These are phyloP conservation scores for Takifugu flavidus DNA, from an alignment of 2,113 vertebrate genomes.

Conservation along the genomic window DNA sequence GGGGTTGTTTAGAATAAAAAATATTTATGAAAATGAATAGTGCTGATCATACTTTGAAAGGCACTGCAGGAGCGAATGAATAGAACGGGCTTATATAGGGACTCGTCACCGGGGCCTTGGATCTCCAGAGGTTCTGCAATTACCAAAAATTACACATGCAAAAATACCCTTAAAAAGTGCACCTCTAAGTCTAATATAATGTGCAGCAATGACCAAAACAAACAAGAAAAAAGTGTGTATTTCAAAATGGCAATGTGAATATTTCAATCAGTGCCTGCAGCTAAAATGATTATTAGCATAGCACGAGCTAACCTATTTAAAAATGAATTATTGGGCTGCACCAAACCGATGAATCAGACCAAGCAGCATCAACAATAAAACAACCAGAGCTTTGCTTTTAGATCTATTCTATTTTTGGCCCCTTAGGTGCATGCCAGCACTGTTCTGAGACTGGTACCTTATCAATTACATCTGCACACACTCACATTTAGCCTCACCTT, in stretches of 20 bases:
- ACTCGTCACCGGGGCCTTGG: conserved; percentile 9
- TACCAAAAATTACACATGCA: neutral
- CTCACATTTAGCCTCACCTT: too few species aligned
- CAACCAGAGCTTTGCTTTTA: too few species aligned
- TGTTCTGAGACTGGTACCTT: too few species aligned
- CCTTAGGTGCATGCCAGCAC: too few species aligned
- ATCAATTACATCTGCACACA: too few species aligned
- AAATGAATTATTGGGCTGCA: too few species aligned
- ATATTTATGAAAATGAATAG: conserved; percentile 72
- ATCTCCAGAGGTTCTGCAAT: neutral
- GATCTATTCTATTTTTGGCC: too few species aligned
- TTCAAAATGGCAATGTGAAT: neutral
- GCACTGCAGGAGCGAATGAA: conserved; percentile 38
- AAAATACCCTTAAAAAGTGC: neutral
- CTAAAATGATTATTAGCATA: neutral
- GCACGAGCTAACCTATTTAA: neutral
- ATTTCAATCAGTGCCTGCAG: too few species aligned
- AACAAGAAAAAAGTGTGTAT: neutral
- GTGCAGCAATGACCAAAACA: neutral
- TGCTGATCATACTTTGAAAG: conserved; percentile 61
- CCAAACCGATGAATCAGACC: too few species aligned
- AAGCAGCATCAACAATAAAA: too few species aligned
- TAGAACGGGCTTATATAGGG: conserved; percentile 21
- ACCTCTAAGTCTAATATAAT: too few species aligned
- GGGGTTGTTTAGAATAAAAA: conserved; percentile 70